Evolutionary conservation across 2,888 invertebrate genomes (phyloP), one percentile per base, ranked within the genome.

Genomic region (Stratiomys singularior): DNA sequence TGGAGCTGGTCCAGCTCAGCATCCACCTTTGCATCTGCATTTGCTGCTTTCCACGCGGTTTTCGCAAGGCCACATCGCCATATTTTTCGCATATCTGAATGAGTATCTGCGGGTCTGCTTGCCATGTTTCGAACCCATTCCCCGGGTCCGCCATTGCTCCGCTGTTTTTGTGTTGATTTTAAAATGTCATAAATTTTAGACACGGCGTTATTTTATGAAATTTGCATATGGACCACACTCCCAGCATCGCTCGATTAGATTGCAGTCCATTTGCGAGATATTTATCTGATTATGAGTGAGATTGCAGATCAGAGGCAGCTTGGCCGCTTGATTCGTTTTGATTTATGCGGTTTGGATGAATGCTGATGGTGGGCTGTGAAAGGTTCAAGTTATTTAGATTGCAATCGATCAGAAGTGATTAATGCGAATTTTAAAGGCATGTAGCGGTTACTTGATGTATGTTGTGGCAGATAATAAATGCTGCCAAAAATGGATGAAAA

Each of bases 361-460:
- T 64, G 30, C 15, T 18, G 23, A 1, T 64, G 64, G 64, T 28
- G 64, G 64, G 30, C 64, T n/a, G 18, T 30, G 30, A 64, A 30
- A 64, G 58, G 64, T 64, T 64, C 11, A 30, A 27, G 30, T n/a
- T 64, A 64, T 64, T 64, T 28, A 64, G 64, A 64, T 64, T 30
- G 11, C 18, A 64, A 64, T 64, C 28, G 3, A 28, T 30, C 28
- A 30, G 4, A n/a, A 23, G 58, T 60, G 58, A 60, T 60, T 23
- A 60, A 60, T 60, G 58, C 37, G 9, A 37, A 37, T 37, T 37
- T 37, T 37, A 37, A 37, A 37, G 9, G 9, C 9, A 37, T 37
- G 3, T 37, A 37, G 37, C 37, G 37, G 37, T 37, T 37, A 37
- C 9, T 37, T 37, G 37, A 37, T 37, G 37, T 37, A 37, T 37